Percentiles rank a stretch among this genome's conserved stretches.
Evolutionary conservation across 2,888 invertebrate species (phyloP).

Genomic region (Coelinius sp.): DNA sequence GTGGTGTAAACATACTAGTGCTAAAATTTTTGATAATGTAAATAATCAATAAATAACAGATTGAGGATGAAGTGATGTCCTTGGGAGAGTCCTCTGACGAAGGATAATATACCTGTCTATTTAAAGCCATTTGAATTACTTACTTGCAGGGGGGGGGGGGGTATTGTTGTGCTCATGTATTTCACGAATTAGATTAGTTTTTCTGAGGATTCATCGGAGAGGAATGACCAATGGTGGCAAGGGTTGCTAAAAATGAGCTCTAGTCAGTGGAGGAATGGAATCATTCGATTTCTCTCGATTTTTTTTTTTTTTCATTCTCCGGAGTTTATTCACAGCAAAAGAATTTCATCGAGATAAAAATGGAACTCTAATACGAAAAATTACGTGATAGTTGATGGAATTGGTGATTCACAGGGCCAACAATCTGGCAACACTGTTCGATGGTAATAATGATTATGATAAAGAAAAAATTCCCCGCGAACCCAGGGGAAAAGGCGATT

Average conservation of each 20-base stretch:
- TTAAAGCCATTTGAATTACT: not conserved
- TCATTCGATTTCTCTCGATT: no score
- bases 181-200: not conserved
- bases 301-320: no score
- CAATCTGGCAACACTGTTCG: constrained; percentile 1
- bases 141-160: not conserved
- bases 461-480: not conserved
- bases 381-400: not conserved
- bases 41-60: constrained; percentile 15
- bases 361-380: not conserved
- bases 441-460: not conserved
- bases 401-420: not conserved
- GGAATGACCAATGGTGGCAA: not conserved
- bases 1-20: not conserved
- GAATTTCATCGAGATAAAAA: not conserved
- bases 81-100: not conserved
- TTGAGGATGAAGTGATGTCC: not conserved
- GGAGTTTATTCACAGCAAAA: not conserved
- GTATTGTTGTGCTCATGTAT: not conserved
- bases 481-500: not conserved
- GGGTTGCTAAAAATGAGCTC: not conserved
- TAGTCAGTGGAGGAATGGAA: not conserved
- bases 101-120: not conserved
- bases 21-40: not conserved
- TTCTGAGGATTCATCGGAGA: not conserved